phyloP scores from a whole-genome alignment of 1,140 invertebrate species.

The Hirudo medicinalis region DNA sequence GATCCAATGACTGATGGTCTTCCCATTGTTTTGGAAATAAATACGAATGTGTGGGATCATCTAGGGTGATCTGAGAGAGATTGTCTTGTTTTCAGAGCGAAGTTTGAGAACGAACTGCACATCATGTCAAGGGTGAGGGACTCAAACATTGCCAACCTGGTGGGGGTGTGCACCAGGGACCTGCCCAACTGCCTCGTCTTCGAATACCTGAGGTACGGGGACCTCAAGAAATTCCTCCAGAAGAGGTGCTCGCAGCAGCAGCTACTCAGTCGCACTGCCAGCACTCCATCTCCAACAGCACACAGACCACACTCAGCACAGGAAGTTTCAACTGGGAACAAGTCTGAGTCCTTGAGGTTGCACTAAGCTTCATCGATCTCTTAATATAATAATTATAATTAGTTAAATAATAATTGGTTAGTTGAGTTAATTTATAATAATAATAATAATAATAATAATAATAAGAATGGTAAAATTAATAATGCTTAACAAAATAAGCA shows the following conservation, averaged over 20 bases:
- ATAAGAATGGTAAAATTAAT: not conserved
- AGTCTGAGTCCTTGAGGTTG: no score
- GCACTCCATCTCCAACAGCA: not conserved
- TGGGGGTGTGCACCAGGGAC: conserved; percentile 68
- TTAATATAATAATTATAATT: no score
- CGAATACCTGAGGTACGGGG: conserved; percentile 78
- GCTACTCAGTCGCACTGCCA: not conserved
- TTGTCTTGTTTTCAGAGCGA: conserved; percentile 48
- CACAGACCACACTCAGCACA: no score
- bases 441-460: conserved; percentile 4
- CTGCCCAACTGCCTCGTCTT: conserved; percentile 72
- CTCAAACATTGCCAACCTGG: conserved; percentile 47
- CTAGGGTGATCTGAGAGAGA: not conserved
- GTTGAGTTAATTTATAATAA: not conserved
- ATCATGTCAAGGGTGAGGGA: conserved; percentile 67
- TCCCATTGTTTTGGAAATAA: not conserved
- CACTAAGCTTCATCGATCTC: no score
- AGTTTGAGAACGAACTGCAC: conserved; percentile 75
- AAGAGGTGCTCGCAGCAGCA: conserved; percentile 46
- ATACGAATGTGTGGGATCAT: not conserved
- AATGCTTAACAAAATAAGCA: no score
- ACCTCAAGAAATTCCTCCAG: conserved; percentile 75
- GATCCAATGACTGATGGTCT: no score
- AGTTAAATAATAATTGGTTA: no score
- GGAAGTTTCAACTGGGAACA: no score